These are phyloP conservation scores for Stramonita haemastoma DNA, from an alignment of 2,888 invertebrate genomes.

Conservation along the genomic window DNA sequence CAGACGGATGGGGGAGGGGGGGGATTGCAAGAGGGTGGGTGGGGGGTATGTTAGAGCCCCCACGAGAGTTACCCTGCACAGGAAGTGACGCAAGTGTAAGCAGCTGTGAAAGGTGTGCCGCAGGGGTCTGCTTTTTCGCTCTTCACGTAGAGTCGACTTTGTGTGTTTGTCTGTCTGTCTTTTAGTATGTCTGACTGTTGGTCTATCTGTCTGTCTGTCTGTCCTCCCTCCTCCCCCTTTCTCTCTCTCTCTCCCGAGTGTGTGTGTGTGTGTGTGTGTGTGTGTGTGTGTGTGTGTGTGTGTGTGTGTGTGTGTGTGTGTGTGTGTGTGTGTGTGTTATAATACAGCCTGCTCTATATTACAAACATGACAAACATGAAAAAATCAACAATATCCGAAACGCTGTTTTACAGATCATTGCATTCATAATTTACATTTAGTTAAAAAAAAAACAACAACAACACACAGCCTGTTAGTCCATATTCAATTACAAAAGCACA, in stretches of 20 bases:
- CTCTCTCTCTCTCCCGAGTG: not conserved
- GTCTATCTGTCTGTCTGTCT: not conserved
- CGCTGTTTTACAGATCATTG: too few relatives aligned
- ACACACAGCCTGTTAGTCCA: too few relatives aligned
- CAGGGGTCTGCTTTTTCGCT: not conserved
- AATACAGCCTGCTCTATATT: too few relatives aligned
- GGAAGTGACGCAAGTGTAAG: not conserved
- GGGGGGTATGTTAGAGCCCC: not conserved
- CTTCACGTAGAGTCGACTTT: not conserved
- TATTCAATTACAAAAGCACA: too few relatives aligned
- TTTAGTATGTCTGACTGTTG: not conserved
- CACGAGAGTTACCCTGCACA: not conserved
- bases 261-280: too few relatives aligned
- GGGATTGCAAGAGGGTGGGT: not conserved
- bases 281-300: too few relatives aligned
- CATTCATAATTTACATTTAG: too few relatives aligned
- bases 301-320: too few relatives aligned
- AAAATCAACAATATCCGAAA: too few relatives aligned
- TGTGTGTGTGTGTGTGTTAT: too few relatives aligned
- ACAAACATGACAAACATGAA: too few relatives aligned
- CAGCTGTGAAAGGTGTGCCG: not conserved
- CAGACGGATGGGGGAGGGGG: not conserved
- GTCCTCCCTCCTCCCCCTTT: not conserved
- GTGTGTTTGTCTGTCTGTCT: not conserved
- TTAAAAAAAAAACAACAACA: too few relatives aligned